Conservation (phyloP, 2,797 vertebrate genomes). For the Epinephelus coioides region DNA sequence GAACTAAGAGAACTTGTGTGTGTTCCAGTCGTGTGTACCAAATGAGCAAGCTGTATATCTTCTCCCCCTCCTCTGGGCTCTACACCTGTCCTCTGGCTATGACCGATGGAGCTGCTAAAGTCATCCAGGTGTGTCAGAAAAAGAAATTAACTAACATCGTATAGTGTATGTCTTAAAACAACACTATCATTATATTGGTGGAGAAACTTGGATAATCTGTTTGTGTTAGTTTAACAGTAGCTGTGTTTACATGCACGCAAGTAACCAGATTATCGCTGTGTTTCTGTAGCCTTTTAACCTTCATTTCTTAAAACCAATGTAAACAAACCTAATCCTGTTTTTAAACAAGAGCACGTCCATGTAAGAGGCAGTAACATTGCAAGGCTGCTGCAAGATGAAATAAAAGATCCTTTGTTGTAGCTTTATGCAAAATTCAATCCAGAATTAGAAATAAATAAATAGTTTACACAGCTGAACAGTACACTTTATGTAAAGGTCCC, state of each 20-base stretch:
- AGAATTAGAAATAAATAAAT: neutral
- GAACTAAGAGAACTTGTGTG: conserved; percentile 28
- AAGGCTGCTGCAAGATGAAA: neutral
- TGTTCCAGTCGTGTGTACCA: conserved; percentile 89
- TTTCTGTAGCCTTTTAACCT: neutral
- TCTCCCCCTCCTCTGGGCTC: conserved; percentile 86
- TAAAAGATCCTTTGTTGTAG: neutral
- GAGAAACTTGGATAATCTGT: neutral
- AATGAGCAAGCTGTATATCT: conserved; percentile 92
- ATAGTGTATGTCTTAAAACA: neutral
- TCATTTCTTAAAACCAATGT: neutral
- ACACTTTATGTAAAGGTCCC: no score
- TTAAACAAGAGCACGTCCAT: neutral
- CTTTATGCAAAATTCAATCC: neutral
- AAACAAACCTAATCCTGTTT: neutral
- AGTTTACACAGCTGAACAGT: no score
- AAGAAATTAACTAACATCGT: neutral
- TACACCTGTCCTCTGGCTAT: conserved; percentile 91
- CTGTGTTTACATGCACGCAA: neutral
- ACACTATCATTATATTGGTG: neutral
- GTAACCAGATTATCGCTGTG: neutral
- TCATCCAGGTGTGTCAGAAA: conserved; percentile 87
- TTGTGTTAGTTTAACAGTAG: neutral
- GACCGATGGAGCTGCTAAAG: conserved; percentile 94
- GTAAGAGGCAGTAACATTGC: neutral